A percentile compares a stretch with the other conserved stretches of the same genome.
Evolutionary conservation across 2,888 invertebrate genomes (phyloP).

Genomic region (Gastrophysa polygoni): DNA sequence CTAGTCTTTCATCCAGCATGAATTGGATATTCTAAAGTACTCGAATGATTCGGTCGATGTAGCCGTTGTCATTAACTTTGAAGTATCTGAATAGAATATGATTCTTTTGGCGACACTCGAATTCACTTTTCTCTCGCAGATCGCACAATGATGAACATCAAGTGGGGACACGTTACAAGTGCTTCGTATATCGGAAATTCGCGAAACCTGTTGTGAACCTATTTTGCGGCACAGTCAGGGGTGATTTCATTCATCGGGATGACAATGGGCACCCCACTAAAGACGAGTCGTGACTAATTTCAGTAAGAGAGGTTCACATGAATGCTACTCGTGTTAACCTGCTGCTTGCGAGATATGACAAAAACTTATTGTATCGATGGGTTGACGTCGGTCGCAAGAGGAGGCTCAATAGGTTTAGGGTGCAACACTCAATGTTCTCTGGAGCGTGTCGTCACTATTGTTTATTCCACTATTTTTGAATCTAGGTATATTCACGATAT

Average conservation of each 20-base stretch:
- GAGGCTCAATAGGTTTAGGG: background rate
- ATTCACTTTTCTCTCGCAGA: background rate
- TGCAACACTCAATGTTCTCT: too few species aligned
- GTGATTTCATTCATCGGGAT: background rate
- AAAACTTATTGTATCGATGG: background rate
- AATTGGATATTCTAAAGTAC: too few species aligned
- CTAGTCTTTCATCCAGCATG: too few species aligned
- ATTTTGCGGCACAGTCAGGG: background rate
- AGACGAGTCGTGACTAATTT: background rate
- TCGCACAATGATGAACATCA: background rate
- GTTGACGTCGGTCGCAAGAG: background rate
- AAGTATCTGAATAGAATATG: background rate
- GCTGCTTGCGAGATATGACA: background rate
- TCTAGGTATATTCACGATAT: background rate
- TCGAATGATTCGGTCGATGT: too few species aligned
- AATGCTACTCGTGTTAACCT: too few species aligned
- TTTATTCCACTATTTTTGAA: background rate
- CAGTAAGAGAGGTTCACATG: background rate
- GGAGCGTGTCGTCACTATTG: background rate
- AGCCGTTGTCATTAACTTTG: background rate
- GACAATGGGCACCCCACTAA: background rate
- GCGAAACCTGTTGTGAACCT: background rate
- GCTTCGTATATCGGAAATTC: background rate
- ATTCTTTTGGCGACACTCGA: background rate
- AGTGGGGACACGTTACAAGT: constrained; percentile 1